Conservation (phyloP, 2,888 invertebrate species). For the Megaustenia siamemsis region DNA sequence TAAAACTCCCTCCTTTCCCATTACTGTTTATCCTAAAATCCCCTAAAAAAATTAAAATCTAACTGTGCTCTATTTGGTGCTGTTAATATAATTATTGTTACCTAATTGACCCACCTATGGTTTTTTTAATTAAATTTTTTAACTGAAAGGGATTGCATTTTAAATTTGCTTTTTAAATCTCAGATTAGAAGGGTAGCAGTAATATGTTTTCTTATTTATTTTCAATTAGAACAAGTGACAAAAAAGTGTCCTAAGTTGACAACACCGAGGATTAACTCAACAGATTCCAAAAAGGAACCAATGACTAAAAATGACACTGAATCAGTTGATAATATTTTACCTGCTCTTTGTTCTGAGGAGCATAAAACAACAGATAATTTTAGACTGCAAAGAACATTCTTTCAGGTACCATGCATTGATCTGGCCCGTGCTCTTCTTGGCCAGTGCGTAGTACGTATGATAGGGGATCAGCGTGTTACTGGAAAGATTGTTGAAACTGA, state of each 20-base stretch:
- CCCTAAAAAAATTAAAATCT: no score
- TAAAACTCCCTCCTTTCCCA: no score
- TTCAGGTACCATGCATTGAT: constrained; percentile 71
- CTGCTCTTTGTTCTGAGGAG: not conserved
- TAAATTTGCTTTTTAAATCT: no score
- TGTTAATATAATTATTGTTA: no score
- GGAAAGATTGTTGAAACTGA: constrained; percentile 88
- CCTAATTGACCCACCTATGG: no score
- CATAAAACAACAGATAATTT: not conserved
- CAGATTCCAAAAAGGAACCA: not conserved
- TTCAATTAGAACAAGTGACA: no score
- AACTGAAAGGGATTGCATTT: no score
- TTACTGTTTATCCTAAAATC: no score
- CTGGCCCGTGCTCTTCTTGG: constrained; percentile 84
- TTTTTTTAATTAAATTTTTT: no score
- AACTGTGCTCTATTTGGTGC: no score
- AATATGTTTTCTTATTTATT: not conserved
- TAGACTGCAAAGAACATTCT: constrained; percentile 66
- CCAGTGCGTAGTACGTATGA: constrained; percentile 83
- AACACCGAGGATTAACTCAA: not conserved
- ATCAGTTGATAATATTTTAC: not conserved
- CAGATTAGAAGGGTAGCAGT: not conserved
- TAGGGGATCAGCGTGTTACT: constrained; percentile 81
- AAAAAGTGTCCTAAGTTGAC: not conserved
- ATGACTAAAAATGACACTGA: not conserved